Evolutionary conservation across 2,888 invertebrate species (phyloP).

Genomic region (Caenorhabditis sp.): DNA sequence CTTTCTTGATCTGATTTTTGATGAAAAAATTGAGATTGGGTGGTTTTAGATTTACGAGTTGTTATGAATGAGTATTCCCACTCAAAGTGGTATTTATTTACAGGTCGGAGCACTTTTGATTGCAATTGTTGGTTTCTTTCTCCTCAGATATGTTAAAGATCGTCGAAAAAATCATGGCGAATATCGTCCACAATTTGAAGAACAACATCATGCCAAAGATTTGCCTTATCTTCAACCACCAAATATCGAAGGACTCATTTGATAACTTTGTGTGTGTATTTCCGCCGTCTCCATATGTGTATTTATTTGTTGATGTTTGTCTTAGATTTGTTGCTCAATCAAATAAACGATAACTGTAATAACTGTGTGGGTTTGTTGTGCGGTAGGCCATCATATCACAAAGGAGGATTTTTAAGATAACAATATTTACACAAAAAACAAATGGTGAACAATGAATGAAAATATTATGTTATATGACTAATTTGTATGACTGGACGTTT

Average conservation of each 20-base stretch:
- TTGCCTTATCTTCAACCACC: constrained; percentile 67
- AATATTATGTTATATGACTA: no score
- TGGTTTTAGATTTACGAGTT: no score
- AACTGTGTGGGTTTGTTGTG: no score
- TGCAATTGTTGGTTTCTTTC: constrained; percentile 49
- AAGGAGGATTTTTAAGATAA: neutral
- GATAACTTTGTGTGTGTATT: constrained; percentile 26
- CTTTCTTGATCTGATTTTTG: no score
- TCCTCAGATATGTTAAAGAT: constrained; percentile 52
- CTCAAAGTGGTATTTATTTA: neutral
- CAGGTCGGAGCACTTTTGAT: constrained; percentile 53
- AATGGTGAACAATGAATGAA: no score
- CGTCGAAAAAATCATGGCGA: constrained; percentile 66
- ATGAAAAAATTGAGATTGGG: no score
- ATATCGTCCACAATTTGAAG: constrained; percentile 67
- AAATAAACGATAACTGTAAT: neutral
- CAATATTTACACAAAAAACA: no score
- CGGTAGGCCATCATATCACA: neutral
- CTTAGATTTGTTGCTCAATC: constrained; percentile 1
- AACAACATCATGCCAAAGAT: constrained; percentile 65
- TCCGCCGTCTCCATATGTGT: constrained; percentile 10
- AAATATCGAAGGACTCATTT: constrained; percentile 64
- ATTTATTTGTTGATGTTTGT: neutral
- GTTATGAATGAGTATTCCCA: no score
- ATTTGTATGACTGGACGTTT: no score